Evolutionary conservation across 1,140 invertebrate genomes (phyloP).

Genomic region (Bombus waltoni): DNA sequence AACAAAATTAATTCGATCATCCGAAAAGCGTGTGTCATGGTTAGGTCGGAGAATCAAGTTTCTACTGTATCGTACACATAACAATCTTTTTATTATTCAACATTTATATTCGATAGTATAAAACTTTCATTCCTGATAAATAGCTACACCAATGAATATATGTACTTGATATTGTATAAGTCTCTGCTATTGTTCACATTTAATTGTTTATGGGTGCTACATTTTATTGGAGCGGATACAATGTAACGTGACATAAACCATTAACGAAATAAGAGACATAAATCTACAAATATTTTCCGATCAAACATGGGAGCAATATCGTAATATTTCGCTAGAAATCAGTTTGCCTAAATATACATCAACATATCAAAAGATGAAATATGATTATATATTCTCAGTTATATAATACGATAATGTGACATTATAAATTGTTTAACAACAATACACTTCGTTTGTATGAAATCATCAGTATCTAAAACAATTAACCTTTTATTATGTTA

Average conservation of each 20-base stretch:
- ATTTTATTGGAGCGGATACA: not conserved
- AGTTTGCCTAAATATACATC: conserved; percentile 2
- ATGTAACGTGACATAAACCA: not conserved
- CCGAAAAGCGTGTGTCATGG: too few species aligned
- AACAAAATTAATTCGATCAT: too few species aligned
- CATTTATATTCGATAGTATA: too few species aligned
- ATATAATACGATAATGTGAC: not conserved
- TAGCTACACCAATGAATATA: too few species aligned
- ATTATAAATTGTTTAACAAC: not conserved
- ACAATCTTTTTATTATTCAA: too few species aligned
- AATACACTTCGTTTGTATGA: not conserved
- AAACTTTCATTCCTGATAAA: too few species aligned
- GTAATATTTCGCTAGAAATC: not conserved
- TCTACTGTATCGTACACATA: too few species aligned
- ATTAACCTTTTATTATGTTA: not conserved
- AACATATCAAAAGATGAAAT: not conserved
- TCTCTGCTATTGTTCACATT: not conserved
- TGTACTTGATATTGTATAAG: too few species aligned
- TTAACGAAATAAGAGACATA: conserved; percentile 3
- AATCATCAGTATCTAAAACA: not conserved
- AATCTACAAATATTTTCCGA: not conserved
- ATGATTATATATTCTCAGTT: not conserved
- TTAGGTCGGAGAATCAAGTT: too few species aligned
- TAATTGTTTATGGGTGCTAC: not conserved
- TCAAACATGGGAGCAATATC: not conserved